phyloP scores from a whole-genome alignment of 2,113 vertebrate genomes.

The Leucoraja erinaceus region DNA sequence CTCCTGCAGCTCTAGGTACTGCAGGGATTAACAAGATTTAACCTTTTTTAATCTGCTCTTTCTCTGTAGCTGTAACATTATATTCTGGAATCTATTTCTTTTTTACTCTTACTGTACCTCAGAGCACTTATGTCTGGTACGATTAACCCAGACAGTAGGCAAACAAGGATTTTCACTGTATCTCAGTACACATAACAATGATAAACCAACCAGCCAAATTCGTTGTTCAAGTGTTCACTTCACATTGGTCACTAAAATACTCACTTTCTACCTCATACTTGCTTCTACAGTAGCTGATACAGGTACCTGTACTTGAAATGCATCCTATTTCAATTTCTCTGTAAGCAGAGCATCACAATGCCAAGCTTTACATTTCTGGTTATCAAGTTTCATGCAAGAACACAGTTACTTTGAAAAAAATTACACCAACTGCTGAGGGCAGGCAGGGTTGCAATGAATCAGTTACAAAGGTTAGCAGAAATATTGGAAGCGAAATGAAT shows the following conservation, averaged over 20 bases:
- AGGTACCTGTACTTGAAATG: too few species aligned
- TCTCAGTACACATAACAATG: too few species aligned
- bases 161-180: too few species aligned
- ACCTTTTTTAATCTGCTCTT: too few species aligned
- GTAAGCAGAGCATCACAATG: neutral
- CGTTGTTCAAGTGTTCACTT: neutral
- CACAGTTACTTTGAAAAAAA: neutral
- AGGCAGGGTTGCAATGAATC: neutral
- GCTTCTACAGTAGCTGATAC: neutral
- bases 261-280: neutral
- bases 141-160: too few species aligned
- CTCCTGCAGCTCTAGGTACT: too few species aligned
- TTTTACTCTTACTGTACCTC: too few species aligned
- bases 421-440: neutral
- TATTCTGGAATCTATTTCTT: too few species aligned
- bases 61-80: too few species aligned
- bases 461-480: neutral
- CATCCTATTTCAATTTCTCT: conserved; percentile 8
- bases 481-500: neutral
- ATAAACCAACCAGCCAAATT: neutral
- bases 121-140: too few species aligned
- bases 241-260: neutral
- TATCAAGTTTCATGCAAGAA: neutral
- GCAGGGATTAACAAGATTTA: too few species aligned
- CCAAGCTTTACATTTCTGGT: neutral